Evolutionary conservation across 2,113 vertebrate species (phyloP), one percentile per base, ranked within the genome.

Genomic region (Periophthalmus modestus): DNA sequence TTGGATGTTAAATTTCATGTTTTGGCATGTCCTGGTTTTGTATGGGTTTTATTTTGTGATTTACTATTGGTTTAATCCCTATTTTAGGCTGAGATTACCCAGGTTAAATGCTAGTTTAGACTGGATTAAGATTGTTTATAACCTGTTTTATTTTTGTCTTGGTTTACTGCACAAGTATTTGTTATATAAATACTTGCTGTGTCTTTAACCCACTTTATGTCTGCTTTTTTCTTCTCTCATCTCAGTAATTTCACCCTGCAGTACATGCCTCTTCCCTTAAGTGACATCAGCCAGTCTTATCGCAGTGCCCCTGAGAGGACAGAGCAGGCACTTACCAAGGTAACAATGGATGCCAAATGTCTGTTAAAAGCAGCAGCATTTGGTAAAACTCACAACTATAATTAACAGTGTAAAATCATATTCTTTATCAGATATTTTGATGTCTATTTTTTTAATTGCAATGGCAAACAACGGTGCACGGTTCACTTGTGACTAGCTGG

Each of bases 221-320:
- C 21, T 71, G 67, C 3, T n/a, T 34, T 47, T 36, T 18, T 55
- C 15, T 80, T 73, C 63, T 66, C 54, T 71, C 70, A 43, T 74
- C 68, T 66, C 87, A 97, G 96, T 90, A 97, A 97, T 89, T 95
- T 95, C 89, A 97, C 94, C 0, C 90, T 97, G 85, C 95, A 95
- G 75, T 96, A 95, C 90, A 97, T 97, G 96, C 95, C 96, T 76
- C 94, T 97, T 21, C 95, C 96, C 0, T 92, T 97, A 83, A 95
- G 95, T 1, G 96, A 97, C 89, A 95, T 96, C 93, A 95, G 94
- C 68, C 94, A 96, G 75, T 95, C 96, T 0, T 95, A 95, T 88
- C 96, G 95, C 82, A 95, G 92, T 13, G 88, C 94, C 84, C 96
- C 96, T 0, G 96, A 96, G 87, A 95, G 89, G 90, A 96, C 95